Evolutionary conservation across 2,888 invertebrate genomes (phyloP), one percentile per base, ranked within the genome.

Genomic region (Perithous albicinctus): DNA sequence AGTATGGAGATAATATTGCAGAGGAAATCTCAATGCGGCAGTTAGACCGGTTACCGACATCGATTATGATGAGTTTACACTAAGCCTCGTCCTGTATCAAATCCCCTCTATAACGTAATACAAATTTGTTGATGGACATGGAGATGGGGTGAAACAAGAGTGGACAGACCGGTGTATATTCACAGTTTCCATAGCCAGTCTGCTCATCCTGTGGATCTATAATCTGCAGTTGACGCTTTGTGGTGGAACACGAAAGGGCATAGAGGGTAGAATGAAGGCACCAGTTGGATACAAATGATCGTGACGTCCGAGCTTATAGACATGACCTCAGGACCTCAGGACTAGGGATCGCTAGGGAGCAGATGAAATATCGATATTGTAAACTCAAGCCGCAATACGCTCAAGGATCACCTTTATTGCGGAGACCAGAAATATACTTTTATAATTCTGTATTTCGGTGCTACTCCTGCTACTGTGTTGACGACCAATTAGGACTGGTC

Each of bases 331-430:
- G 32, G 15, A 56, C 20, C 41, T 43, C 54, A 63, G 35, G 20
- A 38, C 35, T 38, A 59, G 29, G 32, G 56, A 32, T n/a, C n/a
- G n/a, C 38, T 12, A 29, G 41, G 32, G 10, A 20, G 48, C 5
- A 74, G n/a, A n/a, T n/a, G n/a, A n/a, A n/a, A 69, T 69, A 54
- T 74, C 32, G 67, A 74, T 64, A 54, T 51, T 67, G 41, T 51
- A 20, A 32, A 67, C 41, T 43, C 23, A 20, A 51, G 26, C 6
- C 59, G 29, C 61, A 35, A 69, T 76, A 26, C 54, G 29, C 29
- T 77, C 38, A 64, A 73, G 67, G 73, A n/a, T n/a, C 46, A 70
- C 38, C 64, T 63, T 29, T 74, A 48, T 41, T 78, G n/a, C 69
- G 73, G 29, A 2, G 18, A 18, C 10, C 59, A 23, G 70, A 51